Percentiles rank a stretch among this genome's conserved stretches.
Evolutionary conservation across 2,113 vertebrate genomes (phyloP).

Genomic region (Chelonoidis abingdonii): DNA sequence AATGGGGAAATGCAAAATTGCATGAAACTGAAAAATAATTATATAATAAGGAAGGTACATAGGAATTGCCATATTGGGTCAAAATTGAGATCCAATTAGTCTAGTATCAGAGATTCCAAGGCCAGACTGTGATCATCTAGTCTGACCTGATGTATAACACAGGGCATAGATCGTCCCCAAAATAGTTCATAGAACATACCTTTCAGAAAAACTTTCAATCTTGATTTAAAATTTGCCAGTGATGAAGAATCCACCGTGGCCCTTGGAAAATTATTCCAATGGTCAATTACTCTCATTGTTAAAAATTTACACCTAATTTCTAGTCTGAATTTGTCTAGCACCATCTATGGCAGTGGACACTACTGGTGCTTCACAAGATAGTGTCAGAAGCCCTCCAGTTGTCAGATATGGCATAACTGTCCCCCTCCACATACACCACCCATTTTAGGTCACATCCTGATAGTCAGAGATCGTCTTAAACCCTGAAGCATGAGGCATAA

Average conservation of each 20-base stretch:
- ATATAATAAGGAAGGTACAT: neutral
- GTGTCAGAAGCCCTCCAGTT: neutral
- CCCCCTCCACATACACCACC: neutral
- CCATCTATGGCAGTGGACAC: neutral
- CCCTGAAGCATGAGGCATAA: neutral
- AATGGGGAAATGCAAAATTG: neutral
- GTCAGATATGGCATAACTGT: fast-evolving
- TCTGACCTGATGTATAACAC: neutral
- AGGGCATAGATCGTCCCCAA: neutral
- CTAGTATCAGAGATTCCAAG: fast-evolving
- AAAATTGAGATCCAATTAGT: neutral
- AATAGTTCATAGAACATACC: neutral
- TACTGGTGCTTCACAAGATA: neutral
- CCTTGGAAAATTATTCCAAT: neutral
- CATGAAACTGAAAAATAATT: neutral
- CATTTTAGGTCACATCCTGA: neutral
- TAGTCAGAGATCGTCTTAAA: neutral
- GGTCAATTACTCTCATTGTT: neutral
- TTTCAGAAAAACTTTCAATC: neutral
- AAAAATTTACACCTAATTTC: neutral
- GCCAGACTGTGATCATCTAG: neutral
- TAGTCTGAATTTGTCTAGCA: neutral
- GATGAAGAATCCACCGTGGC: neutral
- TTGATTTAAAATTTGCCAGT: neutral
- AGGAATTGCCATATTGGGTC: neutral